These are phyloP conservation scores for Philereme vetulata DNA, from an alignment of 2,888 invertebrate species.

Conservation along the genomic window DNA sequence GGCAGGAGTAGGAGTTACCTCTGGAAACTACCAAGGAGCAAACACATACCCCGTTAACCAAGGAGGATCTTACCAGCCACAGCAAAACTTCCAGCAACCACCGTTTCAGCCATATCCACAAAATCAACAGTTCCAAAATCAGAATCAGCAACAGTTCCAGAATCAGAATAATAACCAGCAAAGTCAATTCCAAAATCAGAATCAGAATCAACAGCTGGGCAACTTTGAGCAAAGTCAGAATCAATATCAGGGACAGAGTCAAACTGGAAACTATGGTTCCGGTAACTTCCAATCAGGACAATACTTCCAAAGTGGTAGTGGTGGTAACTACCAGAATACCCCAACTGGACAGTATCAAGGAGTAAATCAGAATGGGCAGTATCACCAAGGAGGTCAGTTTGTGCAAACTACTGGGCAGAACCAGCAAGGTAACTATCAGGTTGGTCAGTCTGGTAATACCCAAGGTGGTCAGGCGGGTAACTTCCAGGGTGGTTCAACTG, in stretches of 20 bases:
- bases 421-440: slow-evolving; percentile 37
- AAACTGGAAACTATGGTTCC: slow-evolving; percentile 32
- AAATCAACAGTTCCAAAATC: slow-evolving; percentile 37
- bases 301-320: slow-evolving; percentile 17
- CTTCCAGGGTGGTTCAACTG: slow-evolving; percentile 5
- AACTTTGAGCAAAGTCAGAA: slow-evolving; percentile 39
- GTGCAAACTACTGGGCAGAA: slow-evolving; percentile 35
- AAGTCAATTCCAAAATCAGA: slow-evolving; percentile 32
- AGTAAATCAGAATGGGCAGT: slow-evolving; percentile 21
- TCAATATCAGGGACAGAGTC: slow-evolving; percentile 38
- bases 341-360: slow-evolving; percentile 25
- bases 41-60: slow-evolving; percentile 6
- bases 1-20: slow-evolving; percentile 20
- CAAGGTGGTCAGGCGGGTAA: slow-evolving; percentile 5
- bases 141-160: slow-evolving; percentile 37
- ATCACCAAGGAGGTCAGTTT: slow-evolving; percentile 30
- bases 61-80: slow-evolving; percentile 15
- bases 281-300: slow-evolving; percentile 31
- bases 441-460: slow-evolving; percentile 12
- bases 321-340: slow-evolving; percentile 30
- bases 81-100: slow-evolving; percentile 33
- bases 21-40: slow-evolving; percentile 15
- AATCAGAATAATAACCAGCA: slow-evolving; percentile 39
- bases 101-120: slow-evolving; percentile 40
- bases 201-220: slow-evolving; percentile 22